Percentiles rank a stretch among this genome's conserved stretches.
phyloP scores from a whole-genome alignment of 92 coral and sea anemone genomes.

The Heteractis magnifica region DNA sequence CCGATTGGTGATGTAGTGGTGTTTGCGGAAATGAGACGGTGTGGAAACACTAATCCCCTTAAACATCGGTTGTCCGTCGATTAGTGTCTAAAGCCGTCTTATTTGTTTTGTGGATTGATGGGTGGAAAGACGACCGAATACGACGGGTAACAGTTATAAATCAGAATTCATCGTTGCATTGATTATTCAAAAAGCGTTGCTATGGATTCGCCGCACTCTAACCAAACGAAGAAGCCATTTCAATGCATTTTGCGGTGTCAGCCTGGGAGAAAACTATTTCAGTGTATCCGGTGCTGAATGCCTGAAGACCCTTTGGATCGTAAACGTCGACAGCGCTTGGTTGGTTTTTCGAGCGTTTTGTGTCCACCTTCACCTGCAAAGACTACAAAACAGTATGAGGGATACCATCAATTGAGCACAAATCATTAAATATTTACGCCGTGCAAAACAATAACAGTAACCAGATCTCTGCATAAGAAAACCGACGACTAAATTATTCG shows the following conservation, averaged over 20 bases:
- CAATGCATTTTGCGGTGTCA: background rate
- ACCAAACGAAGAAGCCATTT: background rate
- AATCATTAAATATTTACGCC: constrained; percentile 25
- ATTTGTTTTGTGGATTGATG: background rate
- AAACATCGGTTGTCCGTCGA: constrained; percentile 19
- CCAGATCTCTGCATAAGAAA: background rate
- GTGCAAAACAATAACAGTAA: background rate
- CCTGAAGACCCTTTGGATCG: too few relatives aligned
- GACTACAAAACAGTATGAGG: constrained; percentile 6
- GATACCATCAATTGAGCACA: constrained; percentile 16
- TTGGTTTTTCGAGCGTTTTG: background rate
- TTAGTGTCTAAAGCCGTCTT: background rate
- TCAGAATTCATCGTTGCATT: too few relatives aligned
- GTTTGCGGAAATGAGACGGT: constrained; percentile 30
- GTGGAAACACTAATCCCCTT: constrained; percentile 37
- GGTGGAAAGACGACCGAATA: background rate
- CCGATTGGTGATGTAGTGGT: constrained; percentile 16
- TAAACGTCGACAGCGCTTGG: background rate
- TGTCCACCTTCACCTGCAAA: constrained; percentile 17
- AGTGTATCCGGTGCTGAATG: background rate
- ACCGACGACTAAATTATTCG: background rate
- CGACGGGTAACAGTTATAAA: too few relatives aligned
- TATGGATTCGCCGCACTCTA: background rate
- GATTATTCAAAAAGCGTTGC: background rate
- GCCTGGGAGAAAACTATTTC: background rate